A percentile compares a stretch with the other conserved stretches of the same genome.
These are phyloP conservation scores for Lepus townsendii DNA, from an alignment of 2,797 vertebrate genomes.

Conservation along the genomic window DNA sequence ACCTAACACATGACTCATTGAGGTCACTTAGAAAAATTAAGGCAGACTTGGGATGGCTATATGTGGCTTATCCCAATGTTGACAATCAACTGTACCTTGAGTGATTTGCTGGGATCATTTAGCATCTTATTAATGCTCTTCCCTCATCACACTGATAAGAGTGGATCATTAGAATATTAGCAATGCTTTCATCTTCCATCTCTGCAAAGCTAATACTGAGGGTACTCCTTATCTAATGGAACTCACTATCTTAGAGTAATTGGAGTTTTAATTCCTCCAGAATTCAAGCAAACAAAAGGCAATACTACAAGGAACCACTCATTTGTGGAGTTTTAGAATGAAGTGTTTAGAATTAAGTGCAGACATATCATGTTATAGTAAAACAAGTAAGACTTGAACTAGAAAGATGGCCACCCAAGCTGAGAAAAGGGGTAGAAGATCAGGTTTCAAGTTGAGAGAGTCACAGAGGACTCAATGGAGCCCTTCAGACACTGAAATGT, in stretches of 20 bases:
- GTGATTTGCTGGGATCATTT: slow-evolving; percentile 37
- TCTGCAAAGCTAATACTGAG: slow-evolving; percentile 24
- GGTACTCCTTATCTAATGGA: not conserved
- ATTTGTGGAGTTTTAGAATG: not conserved
- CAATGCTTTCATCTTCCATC: not conserved
- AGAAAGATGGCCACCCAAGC: not conserved
- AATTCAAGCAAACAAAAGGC: not conserved
- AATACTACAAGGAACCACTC: not conserved
- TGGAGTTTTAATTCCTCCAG: slow-evolving; percentile 34
- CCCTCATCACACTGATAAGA: not conserved
- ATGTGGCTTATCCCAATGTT: slow-evolving; percentile 8
- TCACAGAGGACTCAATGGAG: not conserved
- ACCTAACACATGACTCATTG: not conserved
- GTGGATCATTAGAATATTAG: slow-evolving; percentile 35
- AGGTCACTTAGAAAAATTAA: slow-evolving; percentile 25
- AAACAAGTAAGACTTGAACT: not conserved
- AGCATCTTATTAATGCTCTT: slow-evolving; percentile 40
- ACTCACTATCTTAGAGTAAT: not conserved
- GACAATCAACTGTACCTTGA: not conserved
- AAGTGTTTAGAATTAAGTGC: slow-evolving; percentile 28
- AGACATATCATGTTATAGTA: not conserved
- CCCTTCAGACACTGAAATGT: not conserved
- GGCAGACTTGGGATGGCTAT: slow-evolving; percentile 30
- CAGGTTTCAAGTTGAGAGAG: not conserved
- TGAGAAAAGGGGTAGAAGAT: not conserved